Percentiles rank a stretch among this genome's conserved stretches.
These are phyloP conservation scores for Phrynosoma platyrhinos DNA, from an alignment of 2,113 vertebrate species.

Conservation along the genomic window DNA sequence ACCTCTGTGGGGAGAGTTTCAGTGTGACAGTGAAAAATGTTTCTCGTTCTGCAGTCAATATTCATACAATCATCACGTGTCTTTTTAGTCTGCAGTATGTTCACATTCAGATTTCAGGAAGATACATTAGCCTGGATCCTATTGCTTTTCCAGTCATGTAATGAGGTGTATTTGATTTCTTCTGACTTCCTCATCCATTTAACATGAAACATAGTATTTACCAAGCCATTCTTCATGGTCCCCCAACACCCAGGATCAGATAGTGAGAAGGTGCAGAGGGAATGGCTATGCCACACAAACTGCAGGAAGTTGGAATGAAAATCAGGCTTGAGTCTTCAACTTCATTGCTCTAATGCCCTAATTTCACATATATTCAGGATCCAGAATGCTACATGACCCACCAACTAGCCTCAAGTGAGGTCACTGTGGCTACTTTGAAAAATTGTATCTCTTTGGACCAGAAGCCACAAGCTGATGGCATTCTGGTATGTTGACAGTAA, in stretches of 20 bases:
- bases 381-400: too few relatives aligned
- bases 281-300: neutral
- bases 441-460: neutral
- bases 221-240: neutral
- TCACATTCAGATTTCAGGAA: neutral
- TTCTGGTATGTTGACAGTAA: too few relatives aligned
- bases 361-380: neutral
- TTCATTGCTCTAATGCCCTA: neutral
- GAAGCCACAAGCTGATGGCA: neutral
- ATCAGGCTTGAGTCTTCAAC: neutral
- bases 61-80: neutral
- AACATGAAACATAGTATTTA: neutral
- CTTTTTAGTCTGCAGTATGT: constrained; percentile 23
- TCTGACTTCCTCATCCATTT: neutral
- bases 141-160: neutral
- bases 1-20: neutral
- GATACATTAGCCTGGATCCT: neutral
- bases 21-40: constrained; percentile 9
- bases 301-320: neutral
- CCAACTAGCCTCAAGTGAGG: neutral
- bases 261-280: neutral
- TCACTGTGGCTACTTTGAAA: neutral
- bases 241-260: neutral
- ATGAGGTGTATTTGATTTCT: neutral
- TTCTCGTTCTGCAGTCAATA: constrained; percentile 32